Evolutionary conservation across 2,113 vertebrate genomes (phyloP), one percentile per base, ranked within the genome.

Genomic region (Grus americana): DNA sequence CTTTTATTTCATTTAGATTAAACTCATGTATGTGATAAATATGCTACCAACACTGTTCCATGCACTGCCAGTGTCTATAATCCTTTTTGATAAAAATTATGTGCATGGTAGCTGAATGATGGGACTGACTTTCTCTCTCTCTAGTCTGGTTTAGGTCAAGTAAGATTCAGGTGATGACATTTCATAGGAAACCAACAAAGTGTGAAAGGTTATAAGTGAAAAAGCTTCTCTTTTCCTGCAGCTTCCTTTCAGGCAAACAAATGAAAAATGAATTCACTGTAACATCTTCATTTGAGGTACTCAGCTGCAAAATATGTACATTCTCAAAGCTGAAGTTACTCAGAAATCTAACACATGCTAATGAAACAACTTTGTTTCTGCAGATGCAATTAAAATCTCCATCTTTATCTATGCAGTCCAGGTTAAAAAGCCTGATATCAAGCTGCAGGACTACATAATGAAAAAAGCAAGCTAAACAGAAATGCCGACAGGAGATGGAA

Each of bases 221-320:
- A 94, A 52, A 82, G 15, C n/a, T 88, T 88, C 42, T 70, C 44
- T 86, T 94, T 85, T 52, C 71, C 74, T 88, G 47, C 24, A 91
- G 63, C 83, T 89, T 97, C 59, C 67, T 92, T 84, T 80, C 34
- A 90, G 63, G 67, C 63, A 93, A 97, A 90, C 47, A 94, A 95
- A 94, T 82, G 70, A 95, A 97, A 91, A 95, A 95, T 83, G 83
- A 93, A 97, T 97, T 96, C 71, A 76, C 61, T 92, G 67, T 87
- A 95, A 94, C 89, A 88, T 93, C 92, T 96, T 95, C 61, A 97
- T 93, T 96, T 92, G 67, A 93, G 73, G 83, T 92, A 50, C 58
- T 97, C 84, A 92, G 83, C 81, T 97, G 83, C 54, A 75, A 97
- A 96, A 85, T 89, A 96, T 10, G 46, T 90, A 91, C 81, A 30